Conservation (phyloP, 2,113 vertebrate species). For the Panthera uncia region DNA sequence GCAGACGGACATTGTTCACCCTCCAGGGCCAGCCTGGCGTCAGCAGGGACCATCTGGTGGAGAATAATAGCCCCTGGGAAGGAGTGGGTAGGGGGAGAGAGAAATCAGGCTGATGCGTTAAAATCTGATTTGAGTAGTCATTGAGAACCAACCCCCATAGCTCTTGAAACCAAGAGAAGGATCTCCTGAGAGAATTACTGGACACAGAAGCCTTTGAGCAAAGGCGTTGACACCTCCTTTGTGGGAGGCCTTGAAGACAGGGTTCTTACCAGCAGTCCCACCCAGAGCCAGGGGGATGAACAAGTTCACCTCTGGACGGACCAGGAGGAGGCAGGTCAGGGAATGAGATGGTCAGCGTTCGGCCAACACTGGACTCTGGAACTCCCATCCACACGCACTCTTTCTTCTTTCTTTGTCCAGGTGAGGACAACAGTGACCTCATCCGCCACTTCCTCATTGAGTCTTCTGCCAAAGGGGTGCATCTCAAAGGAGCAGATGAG, state of each 20-base stretch:
- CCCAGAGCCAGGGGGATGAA: not conserved
- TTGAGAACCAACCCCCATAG: not conserved
- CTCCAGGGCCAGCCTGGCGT: not conserved
- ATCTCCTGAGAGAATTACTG: not conserved
- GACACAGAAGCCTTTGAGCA: not conserved
- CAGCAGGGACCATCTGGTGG: not conserved
- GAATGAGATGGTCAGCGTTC: not conserved
- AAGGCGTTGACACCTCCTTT: not conserved
- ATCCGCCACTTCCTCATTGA: slow-evolving; percentile 94
- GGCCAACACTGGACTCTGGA: accelerated
- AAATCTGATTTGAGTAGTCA: not conserved
- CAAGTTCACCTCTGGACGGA: accelerated
- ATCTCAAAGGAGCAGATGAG: slow-evolving; percentile 91
- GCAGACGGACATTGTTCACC: not conserved
- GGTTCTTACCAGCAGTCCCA: not conserved
- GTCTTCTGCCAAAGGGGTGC: slow-evolving; percentile 93
- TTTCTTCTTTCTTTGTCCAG: slow-evolving; percentile 18
- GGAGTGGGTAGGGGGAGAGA: not conserved
- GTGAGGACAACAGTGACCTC: slow-evolving; percentile 77
- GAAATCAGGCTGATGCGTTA: not conserved
- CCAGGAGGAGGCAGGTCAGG: accelerated
- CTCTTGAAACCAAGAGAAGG: not conserved
- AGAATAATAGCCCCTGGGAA: not conserved
- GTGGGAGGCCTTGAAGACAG: not conserved
- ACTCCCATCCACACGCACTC: not conserved